Conservation (phyloP, 2,888 invertebrate species). For the Himalopsyche tibetana region DNA sequence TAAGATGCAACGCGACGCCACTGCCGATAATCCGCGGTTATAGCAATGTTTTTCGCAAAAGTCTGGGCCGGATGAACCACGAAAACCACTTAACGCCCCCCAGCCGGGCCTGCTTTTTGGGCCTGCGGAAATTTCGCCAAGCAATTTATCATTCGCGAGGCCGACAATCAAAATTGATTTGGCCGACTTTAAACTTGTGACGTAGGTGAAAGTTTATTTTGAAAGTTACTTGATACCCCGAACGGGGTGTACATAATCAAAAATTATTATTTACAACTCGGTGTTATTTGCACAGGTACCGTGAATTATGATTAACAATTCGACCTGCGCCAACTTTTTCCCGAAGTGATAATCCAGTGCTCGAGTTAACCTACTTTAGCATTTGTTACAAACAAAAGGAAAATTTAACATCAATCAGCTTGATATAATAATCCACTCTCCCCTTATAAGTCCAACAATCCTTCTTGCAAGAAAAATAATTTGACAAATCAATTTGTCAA, state of each 20-base stretch:
- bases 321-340: neutral
- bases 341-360: constrained; percentile 22
- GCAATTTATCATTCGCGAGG: constrained; percentile 40
- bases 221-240: neutral
- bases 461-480: no score
- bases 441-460: neutral
- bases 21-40: constrained; percentile 31
- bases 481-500: no score
- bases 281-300: neutral
- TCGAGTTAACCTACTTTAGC: neutral
- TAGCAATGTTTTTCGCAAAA: constrained; percentile 42
- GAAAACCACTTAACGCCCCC: constrained; percentile 40
- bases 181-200: constrained; percentile 40
- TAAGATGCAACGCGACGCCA: constrained; percentile 12
- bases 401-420: constrained; percentile 28
- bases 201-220: constrained; percentile 42
- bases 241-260: constrained; percentile 35
- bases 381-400: constrained; percentile 5
- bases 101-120: constrained; percentile 2
- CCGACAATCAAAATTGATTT: constrained; percentile 41
- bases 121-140: constrained; percentile 12
- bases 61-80: constrained; percentile 43
- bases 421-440: neutral
- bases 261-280: neutral
- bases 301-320: constrained; percentile 7